Evolutionary conservation across 2,113 vertebrate species (phyloP).

Genomic region (Lampris megalopsis): DNA sequence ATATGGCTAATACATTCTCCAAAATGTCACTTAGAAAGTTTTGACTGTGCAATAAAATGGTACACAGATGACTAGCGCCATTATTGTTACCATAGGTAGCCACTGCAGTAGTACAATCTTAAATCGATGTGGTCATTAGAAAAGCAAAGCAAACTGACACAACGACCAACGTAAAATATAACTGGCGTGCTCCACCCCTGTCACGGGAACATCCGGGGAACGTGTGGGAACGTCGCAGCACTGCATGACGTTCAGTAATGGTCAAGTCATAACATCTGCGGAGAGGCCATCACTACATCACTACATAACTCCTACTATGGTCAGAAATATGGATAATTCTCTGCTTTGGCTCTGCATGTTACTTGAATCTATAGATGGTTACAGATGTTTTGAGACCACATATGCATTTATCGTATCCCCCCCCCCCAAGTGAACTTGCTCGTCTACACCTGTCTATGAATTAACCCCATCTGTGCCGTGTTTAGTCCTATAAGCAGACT

Average conservation of each 20-base stretch:
- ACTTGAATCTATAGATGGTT: constrained; percentile 9
- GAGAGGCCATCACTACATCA: too few species aligned
- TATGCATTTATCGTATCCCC: background rate
- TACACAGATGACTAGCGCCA: constrained; percentile 20
- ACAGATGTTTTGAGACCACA: constrained; percentile 1
- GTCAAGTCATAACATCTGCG: background rate
- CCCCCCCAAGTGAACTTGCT: constrained; percentile 7
- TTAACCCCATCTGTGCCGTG: constrained; percentile 17
- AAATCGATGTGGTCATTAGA: background rate
- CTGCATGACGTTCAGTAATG: background rate
- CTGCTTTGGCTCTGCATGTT: constrained; percentile 40
- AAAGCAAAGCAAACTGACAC: background rate
- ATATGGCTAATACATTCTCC: constrained; percentile 74
- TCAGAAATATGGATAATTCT: constrained; percentile 5
- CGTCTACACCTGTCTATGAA: constrained; percentile 28
- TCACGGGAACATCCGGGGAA: background rate
- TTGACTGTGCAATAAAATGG: constrained; percentile 29
- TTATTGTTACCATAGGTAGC: constrained; percentile 14
- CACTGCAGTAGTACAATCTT: background rate
- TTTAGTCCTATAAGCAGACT: constrained; percentile 14
- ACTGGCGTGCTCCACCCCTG: background rate
- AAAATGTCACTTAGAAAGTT: constrained; percentile 43
- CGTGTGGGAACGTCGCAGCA: background rate
- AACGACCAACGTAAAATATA: background rate
- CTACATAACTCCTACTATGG: background rate